Base-by-base conservation (phyloP, 2,888 invertebrate species). In the Idaea aversata region DNA sequence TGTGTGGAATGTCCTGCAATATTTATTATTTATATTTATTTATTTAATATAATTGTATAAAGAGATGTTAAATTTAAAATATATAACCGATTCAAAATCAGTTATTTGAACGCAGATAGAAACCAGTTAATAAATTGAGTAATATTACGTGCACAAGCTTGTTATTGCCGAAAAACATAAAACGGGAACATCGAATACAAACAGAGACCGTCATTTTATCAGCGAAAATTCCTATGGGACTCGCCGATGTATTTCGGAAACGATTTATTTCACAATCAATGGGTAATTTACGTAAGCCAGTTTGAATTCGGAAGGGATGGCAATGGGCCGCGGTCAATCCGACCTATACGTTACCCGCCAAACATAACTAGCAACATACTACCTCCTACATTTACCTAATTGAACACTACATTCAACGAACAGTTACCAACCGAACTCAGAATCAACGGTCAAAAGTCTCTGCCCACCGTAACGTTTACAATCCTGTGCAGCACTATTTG, bases 171-270 rank as follows among this genome's bases (percentile, higher is more conserved):
- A 47, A 47, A 47, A 13, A 7, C 7, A 13, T 4, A 47, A 47
- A 47, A 13, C 13, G 47, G 7, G 2, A 47, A 47, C 47, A 47
- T 47, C 47, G 10, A 47, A 47, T 77, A 47, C 47, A 47, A 47
- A 10, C 47, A 6, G 47, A 47, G 13, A 47, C 47, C 10, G 47
- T 47, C 47, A 72, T 72, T 76, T 77, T 79, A 81, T 80, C 77
- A 80, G 82, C 78, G 76, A 47, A 13, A 47, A 47, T 10, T 47
- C 47, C 47, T 10, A 13, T 47, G 47, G 47, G 70, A 57, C 66
- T 59, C 62, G 57, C 58, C 57, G 58, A 62, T 61, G 36, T 62
- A 36, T 61, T 47, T 47, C 47, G 47, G 10, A 47, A 47, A 13
- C 47, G 47, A 47, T 47, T 16, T 57, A 63, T 65, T 60, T 38